Percentiles rank a stretch among this genome's conserved stretches.
phyloP scores from a whole-genome alignment of 2,113 vertebrate species.

The Gasterosteus nipponicus region DNA sequence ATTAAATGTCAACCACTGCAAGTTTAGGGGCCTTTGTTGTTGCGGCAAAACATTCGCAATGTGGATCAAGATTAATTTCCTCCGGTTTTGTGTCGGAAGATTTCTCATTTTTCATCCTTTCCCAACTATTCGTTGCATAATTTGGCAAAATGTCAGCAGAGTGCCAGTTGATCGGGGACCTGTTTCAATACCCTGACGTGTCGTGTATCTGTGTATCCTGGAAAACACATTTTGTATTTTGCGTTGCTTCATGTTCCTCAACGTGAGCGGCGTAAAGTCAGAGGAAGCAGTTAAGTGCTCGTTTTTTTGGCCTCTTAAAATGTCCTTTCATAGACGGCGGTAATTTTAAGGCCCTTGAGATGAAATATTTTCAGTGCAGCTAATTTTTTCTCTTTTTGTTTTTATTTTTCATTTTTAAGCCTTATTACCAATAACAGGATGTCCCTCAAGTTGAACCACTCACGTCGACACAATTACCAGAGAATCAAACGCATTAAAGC shows the following conservation, averaged over 20 bases:
- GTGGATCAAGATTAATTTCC: conserved; percentile 32
- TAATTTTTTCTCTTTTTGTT: neutral
- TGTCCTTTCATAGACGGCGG: conserved; percentile 3
- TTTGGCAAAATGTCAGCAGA: conserved; percentile 17
- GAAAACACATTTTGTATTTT: neutral
- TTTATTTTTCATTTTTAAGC: neutral
- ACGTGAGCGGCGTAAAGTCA: conserved; percentile 7
- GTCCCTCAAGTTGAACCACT: conserved; percentile 24
- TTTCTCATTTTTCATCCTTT: neutral
- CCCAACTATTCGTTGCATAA: conserved; percentile 1
- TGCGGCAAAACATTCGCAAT: neutral
- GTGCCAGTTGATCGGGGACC: conserved; percentile 3
- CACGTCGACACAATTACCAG: conserved; percentile 25
- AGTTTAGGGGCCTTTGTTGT: conserved; percentile 27
- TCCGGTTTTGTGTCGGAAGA: conserved; percentile 10
- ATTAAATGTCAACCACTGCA: conserved; percentile 27
- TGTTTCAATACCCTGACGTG: neutral
- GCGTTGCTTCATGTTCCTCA: neutral
- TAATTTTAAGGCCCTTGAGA: conserved; percentile 8
- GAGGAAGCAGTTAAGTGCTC: conserved; percentile 7
- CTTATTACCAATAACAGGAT: neutral
- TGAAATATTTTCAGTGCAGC: conserved; percentile 6
- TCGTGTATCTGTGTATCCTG: neutral
- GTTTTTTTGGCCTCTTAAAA: conserved; percentile 8
- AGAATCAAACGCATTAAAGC: conserved; percentile 25